Base-by-base conservation (phyloP, 2,113 vertebrate genomes). In the Mustela lutreola region DNA sequence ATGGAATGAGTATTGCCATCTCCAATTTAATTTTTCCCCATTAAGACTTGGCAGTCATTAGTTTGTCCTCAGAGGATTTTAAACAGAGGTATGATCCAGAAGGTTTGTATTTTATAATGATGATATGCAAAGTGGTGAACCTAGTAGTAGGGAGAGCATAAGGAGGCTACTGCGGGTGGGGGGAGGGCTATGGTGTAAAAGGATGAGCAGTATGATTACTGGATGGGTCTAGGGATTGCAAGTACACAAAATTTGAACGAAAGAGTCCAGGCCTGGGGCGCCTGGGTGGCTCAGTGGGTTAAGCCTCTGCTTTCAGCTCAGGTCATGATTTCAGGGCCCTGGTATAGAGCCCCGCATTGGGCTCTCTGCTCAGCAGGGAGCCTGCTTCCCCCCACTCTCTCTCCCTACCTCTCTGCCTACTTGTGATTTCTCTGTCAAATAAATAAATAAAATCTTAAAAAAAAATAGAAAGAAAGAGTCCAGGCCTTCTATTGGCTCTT, bases 31-130 rank as follows among this genome's bases (percentile, higher is more conserved):
- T 24, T 75, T 76, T 63, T 19, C 11, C 33, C 89, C 22, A 70
- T 50, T 70, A 42, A 89, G 5, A 7, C 7, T 86, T 89, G 53
- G 9, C 14, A 78, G 11, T 91, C 95, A 82, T 86, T 95, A 21
- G 4, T 58, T 88, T 87, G 21, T 75, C 48, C 28, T 53, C 62
- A 82, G 48, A 89, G 42, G 6, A 70, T 89, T 95, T 96, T 85
- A 92, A 94, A 16, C n/a, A 60, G 63, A 94, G 65, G 7, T 60
- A 24, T 89, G 22, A 36, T 22, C 4, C 53, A 10, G 18, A 65
- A 22, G 48, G 81, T 91, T 85, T 89, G 10, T n/a, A 93, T 33
- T 88, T 96, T 78, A 16, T 7, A 96, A 90, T 93, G 63, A 92
- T 53, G 26, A 60, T 58, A 31, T n/a, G 48, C 15, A 92, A n/a